Base-by-base conservation (phyloP, 2,888 invertebrate genomes). In the Synanthedon formicaeformis region DNA sequence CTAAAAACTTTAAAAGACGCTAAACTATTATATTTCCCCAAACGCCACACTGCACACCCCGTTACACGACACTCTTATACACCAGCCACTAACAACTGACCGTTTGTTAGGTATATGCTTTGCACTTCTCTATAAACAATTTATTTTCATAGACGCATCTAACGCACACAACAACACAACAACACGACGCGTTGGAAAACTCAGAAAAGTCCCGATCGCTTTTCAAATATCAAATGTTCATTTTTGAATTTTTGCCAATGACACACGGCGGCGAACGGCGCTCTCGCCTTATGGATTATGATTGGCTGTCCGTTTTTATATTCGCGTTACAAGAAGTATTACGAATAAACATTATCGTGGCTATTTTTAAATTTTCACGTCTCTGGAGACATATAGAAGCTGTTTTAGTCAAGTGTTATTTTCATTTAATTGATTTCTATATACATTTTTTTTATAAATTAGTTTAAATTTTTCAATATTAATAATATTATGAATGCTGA, bases 71-170 rank as follows among this genome's bases (percentile, higher is more conserved):
- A 75, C 75, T 75, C 77, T 69, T 73, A 67, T 67, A 71, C 78
- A 70, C 71, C 63, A 79, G 71, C 75, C 71, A 78, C 81, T 78
- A 78, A 81, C 83, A 81, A 86, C 85, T 81, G 85, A 78, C 74
- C 78, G 81, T 67, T 73, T 75, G 78, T 66, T 71, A 71, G 72
- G 71, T 77, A 70, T 67, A 76, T 75, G 60, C 63, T 60, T 75
- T 78, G 66, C 73, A 73, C 66, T 69, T 69, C 70, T 62, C 69
- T 73, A 77, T 78, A 76, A 78, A 82, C 75, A 75, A 80, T 77
- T 82, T 81, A 81, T 84, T 84, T 86, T 79, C 76, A 84, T 64
- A 62, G 67, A 71, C 76, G 76, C 76, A 78, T 78, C 72, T 69
- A 50, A 54, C 53, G 50, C 54, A 55, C 54, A 57, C 56, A 53